A percentile compares a stretch with the other conserved stretches of the same genome.
Evolutionary conservation across 2,113 vertebrate genomes (phyloP).

Genomic region (Muntiacus muntjak): DNA sequence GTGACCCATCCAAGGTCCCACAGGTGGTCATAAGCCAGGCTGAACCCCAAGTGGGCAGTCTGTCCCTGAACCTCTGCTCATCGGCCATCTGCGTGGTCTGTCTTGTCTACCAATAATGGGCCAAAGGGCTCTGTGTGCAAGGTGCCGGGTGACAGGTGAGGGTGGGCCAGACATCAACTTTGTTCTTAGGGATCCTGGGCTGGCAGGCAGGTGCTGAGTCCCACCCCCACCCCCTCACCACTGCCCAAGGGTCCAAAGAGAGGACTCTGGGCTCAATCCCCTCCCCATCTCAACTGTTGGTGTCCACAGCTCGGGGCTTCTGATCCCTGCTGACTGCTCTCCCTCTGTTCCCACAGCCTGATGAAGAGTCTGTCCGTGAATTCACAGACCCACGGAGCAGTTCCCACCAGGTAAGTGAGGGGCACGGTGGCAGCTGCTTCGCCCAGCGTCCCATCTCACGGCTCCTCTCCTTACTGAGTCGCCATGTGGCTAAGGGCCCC

Average conservation of each 20-base stretch:
- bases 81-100: rapidly evolving
- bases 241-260: not conserved
- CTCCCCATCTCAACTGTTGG: rapidly evolving
- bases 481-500: not conserved
- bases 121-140: not conserved
- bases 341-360: not conserved
- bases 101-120: not conserved
- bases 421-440: not conserved
- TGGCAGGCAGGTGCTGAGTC: rapidly evolving
- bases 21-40: not conserved
- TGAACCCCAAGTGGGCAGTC: rapidly evolving
- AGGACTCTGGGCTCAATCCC: not conserved
- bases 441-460: rapidly evolving
- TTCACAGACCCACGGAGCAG: rapidly evolving
- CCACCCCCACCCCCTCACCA: no score
- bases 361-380: not conserved
- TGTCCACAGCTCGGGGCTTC: not conserved
- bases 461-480: not conserved
- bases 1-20: no score
- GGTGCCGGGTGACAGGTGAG: rapidly evolving
- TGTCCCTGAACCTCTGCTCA: not conserved
- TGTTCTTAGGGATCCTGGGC: no score
- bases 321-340: not conserved
- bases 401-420: rapidly evolving
- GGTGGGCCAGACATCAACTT: rapidly evolving